Percentiles rank a stretch among this genome's conserved stretches.
Evolutionary conservation across 2,113 vertebrate genomes (phyloP).

Genomic region (Ciconia maguari): DNA sequence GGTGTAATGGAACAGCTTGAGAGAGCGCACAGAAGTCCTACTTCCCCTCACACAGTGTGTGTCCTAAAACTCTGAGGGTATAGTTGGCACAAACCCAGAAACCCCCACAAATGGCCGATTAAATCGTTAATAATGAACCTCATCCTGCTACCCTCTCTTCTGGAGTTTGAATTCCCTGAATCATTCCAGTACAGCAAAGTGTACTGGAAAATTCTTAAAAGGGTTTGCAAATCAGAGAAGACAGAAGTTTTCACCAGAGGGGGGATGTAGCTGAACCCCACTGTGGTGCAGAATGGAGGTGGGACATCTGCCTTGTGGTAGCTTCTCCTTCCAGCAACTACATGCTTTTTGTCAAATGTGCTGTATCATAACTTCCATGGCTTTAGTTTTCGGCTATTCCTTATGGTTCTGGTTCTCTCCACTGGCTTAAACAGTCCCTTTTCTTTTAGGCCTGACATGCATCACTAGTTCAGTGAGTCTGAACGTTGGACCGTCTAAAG

Average conservation of each 20-base stretch:
- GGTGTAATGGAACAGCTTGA: conserved; percentile 76
- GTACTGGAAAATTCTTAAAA: background rate
- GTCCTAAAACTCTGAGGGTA: conserved; percentile 64
- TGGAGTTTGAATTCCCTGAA: background rate
- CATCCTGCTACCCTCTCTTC: background rate
- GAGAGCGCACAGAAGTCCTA: conserved; percentile 53
- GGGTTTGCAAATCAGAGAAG: background rate
- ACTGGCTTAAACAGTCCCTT: background rate
- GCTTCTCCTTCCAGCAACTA: background rate
- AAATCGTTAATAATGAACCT: background rate
- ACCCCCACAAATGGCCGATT: background rate
- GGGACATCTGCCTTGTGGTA: background rate
- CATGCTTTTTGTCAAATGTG: background rate
- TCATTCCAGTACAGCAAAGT: background rate
- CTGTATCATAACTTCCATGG: background rate
- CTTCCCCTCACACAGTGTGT: conserved; percentile 56
- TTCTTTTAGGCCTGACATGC: background rate
- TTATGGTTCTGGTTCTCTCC: background rate
- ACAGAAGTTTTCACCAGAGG: background rate
- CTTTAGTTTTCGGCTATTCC: background rate
- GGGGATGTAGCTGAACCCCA: background rate
- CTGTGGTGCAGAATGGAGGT: background rate
- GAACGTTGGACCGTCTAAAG: background rate
- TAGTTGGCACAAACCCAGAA: background rate
- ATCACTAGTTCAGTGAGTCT: background rate